Base-by-base conservation (phyloP, 2,888 invertebrate genomes). In the Pheosia tremula region DNA sequence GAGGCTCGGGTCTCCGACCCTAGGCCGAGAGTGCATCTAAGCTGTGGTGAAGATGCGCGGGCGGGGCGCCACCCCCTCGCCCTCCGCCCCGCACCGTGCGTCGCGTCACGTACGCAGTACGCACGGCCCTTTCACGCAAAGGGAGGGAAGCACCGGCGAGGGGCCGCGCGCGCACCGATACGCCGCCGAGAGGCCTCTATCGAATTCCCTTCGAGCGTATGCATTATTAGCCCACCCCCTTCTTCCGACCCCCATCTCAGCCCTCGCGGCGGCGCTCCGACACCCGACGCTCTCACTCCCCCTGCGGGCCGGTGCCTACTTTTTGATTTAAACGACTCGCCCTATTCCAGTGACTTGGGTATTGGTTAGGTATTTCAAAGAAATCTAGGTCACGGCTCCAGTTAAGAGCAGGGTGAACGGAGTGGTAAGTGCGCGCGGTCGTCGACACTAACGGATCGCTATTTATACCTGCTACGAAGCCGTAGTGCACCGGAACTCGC, bases 401-500 rank as follows among this genome's bases (percentile, higher is more conserved):
- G 75, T 75, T 73, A 77, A 80, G 80, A 80, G 77, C 81, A 83
- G 83, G 87, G 83, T 83, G 80, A 81, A 78, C 72, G 79, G 74
- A 75, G 75, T 84, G 82, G 82, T 81, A 86, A 84, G 80, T 81
- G 80, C 77, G 80, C 82, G 85, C 91, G 93, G 93, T 93, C 93
- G 91, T 91, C 92, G 93, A 93, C 93, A 91, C 92, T 93, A 93
- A 93, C 93, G 93, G 93, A 85, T 85, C 87, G 90, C 93, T 93
- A 93, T 93, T 92, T 92, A 92, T 93, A 93, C 93, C 92, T 92
- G 92, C 85, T 84, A 81, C 86, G 24, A 24, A 24, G 24, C 24
- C 24, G 90, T 88, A 88, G 87, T 91, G 91, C 92, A 92, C 92
- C 93, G 93, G 93, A 92, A 93, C 91, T 88, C 85, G 88, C 87